Conservation (phyloP, 1,140 invertebrate species). For the Antheraea mylitta region DNA sequence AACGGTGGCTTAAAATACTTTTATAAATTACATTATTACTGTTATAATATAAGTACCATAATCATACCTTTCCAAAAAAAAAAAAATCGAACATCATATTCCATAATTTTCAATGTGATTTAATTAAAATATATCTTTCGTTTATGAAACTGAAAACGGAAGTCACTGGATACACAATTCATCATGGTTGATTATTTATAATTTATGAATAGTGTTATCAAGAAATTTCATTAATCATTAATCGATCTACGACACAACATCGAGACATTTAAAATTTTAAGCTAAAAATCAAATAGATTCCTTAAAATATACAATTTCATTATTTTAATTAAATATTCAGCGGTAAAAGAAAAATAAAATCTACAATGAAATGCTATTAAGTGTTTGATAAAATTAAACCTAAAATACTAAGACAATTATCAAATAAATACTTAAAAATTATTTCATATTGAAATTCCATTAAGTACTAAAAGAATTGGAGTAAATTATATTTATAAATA, state of each 20-base stretch:
- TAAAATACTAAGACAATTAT: conserved; percentile 36
- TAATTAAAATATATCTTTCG: conserved; percentile 33
- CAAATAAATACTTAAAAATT: conserved; percentile 32
- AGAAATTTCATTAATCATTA: too few relatives aligned
- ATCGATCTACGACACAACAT: conserved; percentile 44
- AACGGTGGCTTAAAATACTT: conserved; percentile 44
- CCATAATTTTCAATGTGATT: conserved; percentile 28
- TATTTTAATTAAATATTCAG: conserved; percentile 9
- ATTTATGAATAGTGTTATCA: too few relatives aligned
- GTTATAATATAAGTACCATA: conserved; percentile 32
- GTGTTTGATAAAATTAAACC: conserved; percentile 30
- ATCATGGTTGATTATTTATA: too few relatives aligned
- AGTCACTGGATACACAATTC: conserved; percentile 32
- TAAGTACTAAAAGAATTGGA: conserved; percentile 38
- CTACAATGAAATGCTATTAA: conserved; percentile 35
- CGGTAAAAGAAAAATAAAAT: conserved; percentile 24
- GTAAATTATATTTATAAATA: neutral
- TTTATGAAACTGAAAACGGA: conserved; percentile 31
- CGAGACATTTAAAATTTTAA: conserved; percentile 47
- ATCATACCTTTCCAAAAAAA: conserved; percentile 27
- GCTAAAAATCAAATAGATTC: conserved; percentile 28
- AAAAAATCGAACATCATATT: conserved; percentile 29
- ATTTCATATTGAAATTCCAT: conserved; percentile 43
- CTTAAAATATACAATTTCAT: conserved; percentile 18
- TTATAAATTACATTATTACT: conserved; percentile 38